These are phyloP conservation scores for Altica lythri DNA, from an alignment of 2,888 invertebrate genomes.

Conservation along the genomic window DNA sequence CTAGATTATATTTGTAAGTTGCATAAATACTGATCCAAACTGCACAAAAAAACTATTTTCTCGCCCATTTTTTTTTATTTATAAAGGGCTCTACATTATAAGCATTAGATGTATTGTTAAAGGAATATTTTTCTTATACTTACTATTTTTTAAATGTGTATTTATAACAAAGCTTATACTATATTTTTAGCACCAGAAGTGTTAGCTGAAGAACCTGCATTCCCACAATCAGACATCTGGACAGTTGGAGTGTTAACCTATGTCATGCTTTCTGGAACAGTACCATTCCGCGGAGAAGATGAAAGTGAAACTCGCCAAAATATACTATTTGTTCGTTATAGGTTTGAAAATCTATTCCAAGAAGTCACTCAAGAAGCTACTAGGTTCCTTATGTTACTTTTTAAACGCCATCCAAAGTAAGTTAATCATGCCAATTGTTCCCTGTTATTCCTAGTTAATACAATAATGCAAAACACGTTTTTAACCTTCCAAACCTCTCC, in stretches of 20 bases:
- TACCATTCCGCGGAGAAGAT: constrained; percentile 85
- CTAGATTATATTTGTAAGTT: constrained; percentile 74
- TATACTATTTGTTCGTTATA: constrained; percentile 87
- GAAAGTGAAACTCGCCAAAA: constrained; percentile 88
- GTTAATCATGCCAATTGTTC: too few species aligned
- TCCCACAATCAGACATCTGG: constrained; percentile 95
- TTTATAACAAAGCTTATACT: too few species aligned
- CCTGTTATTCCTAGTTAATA: too few species aligned
- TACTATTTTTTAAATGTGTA: too few species aligned
- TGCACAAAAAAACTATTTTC: too few species aligned
- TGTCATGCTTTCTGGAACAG: constrained; percentile 87
- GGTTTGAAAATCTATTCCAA: constrained; percentile 92
- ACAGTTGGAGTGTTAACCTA: constrained; percentile 91
- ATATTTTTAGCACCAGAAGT: constrained; percentile 81
- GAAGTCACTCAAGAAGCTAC: constrained; percentile 93
- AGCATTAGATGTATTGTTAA: too few species aligned
- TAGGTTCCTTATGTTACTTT: constrained; percentile 92
- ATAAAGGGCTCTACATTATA: too few species aligned
- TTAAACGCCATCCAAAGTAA: constrained; percentile 92
- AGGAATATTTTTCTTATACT: too few species aligned
- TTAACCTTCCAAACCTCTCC: too few species aligned
- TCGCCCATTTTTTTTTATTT: too few species aligned
- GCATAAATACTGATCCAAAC: too few species aligned
- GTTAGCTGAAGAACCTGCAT: constrained; percentile 83
- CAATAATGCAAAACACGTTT: too few species aligned